Base-by-base conservation (phyloP, 1,140 invertebrate genomes). In the Sarcophaga peregrina region DNA sequence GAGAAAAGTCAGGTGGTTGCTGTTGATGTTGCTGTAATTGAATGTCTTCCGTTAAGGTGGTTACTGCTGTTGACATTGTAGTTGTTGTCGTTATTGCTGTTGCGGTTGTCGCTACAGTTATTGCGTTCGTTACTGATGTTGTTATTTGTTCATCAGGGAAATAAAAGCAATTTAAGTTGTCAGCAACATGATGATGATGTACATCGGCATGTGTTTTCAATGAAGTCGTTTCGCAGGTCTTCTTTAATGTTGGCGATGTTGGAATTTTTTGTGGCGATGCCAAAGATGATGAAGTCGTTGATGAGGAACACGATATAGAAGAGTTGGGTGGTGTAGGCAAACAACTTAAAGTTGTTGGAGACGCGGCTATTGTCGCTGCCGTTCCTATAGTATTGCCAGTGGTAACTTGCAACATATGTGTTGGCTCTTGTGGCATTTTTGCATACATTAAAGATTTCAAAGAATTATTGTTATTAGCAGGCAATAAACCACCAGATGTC, bases 1-100 rank as follows among this genome's bases (percentile, higher is more conserved):
- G 48, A 8, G 13, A 46, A 81, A 8, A 37, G 5, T 62, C 45
- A 9, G 46, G 17, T 80, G 3, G 46, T 17, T 20, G 72, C 37
- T 75, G 83, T 15, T 73, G 80, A 46, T 20, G 52, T 37, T 83
- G 76, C 48, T 5, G 80, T 83, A 81, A 62, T 75, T 76, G 20
- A 74, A 15, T 74, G 25, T 83, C 48, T 46, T 83, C 48, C 17
- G n/a, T 17, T 45, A 45, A 54, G 48, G 73, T 54, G 48, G 58
- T 0, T 13, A 20, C 48, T 73, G 82, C 8, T 58, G 83, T 78
- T 25, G 76, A 8, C 54, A 13, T 74, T n/a, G 50, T 48, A 25
- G 73, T 45, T 50, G 25, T 37, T 37, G 25, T 37, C 25, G 25
- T 37, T 37, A 72, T 20, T 72, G 62, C 62, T 72, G 62, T 20